Evolutionary conservation across 2,888 invertebrate species (phyloP).

Genomic region (Aspidiotus destructor): DNA sequence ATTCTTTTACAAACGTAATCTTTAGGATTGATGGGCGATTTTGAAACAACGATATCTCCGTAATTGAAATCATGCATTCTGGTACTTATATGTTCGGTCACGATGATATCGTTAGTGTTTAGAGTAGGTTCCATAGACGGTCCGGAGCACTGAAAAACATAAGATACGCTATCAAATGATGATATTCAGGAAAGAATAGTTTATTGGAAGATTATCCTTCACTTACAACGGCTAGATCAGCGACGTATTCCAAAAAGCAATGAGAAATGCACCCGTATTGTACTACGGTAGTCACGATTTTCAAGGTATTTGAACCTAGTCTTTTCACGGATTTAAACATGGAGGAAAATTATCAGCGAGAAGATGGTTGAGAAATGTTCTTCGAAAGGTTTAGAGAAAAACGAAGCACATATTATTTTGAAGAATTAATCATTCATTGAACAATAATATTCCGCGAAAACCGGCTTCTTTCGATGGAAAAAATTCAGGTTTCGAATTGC

Average conservation of each 20-base stretch:
- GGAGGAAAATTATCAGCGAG: no score
- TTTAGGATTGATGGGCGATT: conserved; percentile 67
- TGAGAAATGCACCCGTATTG: conserved; percentile 10
- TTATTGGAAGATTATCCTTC: not conserved
- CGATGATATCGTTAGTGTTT: conserved; percentile 64
- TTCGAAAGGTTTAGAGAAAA: no score
- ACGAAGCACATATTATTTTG: no score
- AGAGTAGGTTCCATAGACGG: conserved; percentile 92
- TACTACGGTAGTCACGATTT: not conserved
- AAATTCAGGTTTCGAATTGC: no score
- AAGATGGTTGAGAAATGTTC: no score
- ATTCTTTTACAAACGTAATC: conserved; percentile 80
- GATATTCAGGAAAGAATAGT: not conserved
- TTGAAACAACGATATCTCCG: conserved; percentile 78
- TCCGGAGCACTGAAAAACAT: conserved; percentile 64
- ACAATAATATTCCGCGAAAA: no score
- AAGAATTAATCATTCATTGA: no score
- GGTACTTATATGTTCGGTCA: conserved; percentile 70
- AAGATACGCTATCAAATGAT: not conserved
- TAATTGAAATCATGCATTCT: conserved; percentile 52
- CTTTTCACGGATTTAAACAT: no score
- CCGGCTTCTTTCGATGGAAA: no score
- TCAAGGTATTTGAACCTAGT: no score
- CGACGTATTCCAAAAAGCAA: conserved; percentile 20
- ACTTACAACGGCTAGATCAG: conserved; percentile 19